Conservation (phyloP, 1,140 invertebrate genomes). For the Trinorchestia longiramus region DNA sequence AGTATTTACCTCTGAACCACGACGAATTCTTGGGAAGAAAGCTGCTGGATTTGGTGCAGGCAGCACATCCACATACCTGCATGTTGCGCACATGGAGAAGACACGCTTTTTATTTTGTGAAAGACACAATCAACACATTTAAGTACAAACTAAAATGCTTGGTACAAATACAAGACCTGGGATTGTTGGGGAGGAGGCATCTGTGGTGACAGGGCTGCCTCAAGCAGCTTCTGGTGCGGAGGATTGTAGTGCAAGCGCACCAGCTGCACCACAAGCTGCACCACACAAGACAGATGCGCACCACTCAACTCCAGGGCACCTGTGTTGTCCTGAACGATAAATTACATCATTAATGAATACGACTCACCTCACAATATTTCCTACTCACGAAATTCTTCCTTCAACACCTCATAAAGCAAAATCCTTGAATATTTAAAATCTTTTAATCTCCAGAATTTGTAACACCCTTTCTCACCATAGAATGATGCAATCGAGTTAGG, state of each 20-base stretch:
- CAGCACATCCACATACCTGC: too few species aligned
- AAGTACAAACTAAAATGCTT: too few species aligned
- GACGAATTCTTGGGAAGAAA: background rate
- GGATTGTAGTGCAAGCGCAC: conserved; percentile 59
- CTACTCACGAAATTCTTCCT: too few species aligned
- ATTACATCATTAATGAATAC: background rate
- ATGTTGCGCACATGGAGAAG: too few species aligned
- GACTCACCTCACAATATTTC: background rate
- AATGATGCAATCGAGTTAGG: too few species aligned
- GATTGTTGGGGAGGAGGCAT: conserved; percentile 55
- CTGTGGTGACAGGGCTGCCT: conserved; percentile 59
- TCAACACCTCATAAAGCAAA: too few species aligned
- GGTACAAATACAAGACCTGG: conserved; percentile 48
- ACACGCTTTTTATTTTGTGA: too few species aligned
- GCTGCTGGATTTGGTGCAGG: too few species aligned
- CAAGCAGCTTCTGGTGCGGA: conserved; percentile 61
- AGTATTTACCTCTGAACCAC: background rate
- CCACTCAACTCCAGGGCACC: conserved; percentile 61
- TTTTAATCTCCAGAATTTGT: too few species aligned
- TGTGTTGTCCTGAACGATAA: conserved; percentile 61
- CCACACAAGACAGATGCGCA: conserved; percentile 60
- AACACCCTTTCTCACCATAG: too few species aligned
- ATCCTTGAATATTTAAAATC: too few species aligned
- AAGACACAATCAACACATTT: too few species aligned
- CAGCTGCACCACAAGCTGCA: conserved; percentile 61